Conservation (phyloP, 1,140 invertebrate species). For the Drosophila bocqueti region DNA sequence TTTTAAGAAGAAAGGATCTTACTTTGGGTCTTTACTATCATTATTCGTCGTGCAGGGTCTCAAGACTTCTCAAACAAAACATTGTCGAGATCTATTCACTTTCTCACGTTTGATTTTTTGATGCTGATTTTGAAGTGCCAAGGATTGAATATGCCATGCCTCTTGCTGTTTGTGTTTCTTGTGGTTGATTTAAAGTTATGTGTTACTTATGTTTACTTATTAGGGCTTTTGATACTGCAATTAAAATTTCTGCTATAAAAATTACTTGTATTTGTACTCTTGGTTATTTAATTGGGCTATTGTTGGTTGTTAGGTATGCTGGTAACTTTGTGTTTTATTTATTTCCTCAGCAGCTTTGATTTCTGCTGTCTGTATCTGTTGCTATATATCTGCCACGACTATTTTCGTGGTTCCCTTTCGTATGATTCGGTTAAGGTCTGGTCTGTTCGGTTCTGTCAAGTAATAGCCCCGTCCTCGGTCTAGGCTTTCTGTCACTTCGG, state of each 20-base stretch:
- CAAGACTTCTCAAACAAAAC: constrained; percentile 52
- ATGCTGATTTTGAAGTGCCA: constrained; percentile 34
- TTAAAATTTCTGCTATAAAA: constrained; percentile 84
- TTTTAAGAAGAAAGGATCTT: constrained; percentile 83
- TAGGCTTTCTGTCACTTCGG: constrained; percentile 48
- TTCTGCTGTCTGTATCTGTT: constrained; percentile 24
- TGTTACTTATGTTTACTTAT: constrained; percentile 58
- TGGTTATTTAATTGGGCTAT: constrained; percentile 85
- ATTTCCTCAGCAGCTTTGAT: constrained; percentile 36
- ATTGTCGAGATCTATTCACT: constrained; percentile 47
- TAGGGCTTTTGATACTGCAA: constrained; percentile 80
- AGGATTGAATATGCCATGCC: constrained; percentile 59
- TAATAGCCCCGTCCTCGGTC: constrained; percentile 59
- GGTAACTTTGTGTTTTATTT: constrained; percentile 64
- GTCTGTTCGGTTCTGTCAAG: constrained; percentile 29
- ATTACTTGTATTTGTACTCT: constrained; percentile 85
- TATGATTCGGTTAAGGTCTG: constrained; percentile 42
- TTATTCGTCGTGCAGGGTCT: constrained; percentile 34
- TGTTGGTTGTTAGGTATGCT: constrained; percentile 82
- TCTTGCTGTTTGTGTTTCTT: constrained; percentile 37
- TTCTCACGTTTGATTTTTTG: constrained; percentile 42
- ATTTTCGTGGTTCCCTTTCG: constrained; percentile 2
- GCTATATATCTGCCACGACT: constrained; percentile 29
- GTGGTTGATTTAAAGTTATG: constrained; percentile 43
- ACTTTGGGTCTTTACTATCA: constrained; percentile 21